Conservation (phyloP, 2,797 vertebrate species). For the Hippoglossus hippoglossus region DNA sequence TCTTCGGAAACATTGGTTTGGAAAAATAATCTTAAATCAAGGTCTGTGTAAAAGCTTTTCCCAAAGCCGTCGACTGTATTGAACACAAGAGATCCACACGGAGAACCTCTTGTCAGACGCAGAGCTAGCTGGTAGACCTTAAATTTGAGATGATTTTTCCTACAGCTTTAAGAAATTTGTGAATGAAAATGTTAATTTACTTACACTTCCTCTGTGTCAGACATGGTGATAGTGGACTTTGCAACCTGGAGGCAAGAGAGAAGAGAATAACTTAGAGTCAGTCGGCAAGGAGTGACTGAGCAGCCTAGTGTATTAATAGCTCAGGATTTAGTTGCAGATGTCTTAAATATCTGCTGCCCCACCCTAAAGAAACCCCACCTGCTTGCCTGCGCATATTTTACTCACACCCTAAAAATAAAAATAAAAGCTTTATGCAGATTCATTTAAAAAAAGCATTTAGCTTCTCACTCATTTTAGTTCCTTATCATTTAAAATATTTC, state of each 20-base stretch:
- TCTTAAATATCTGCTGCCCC: conserved; percentile 65
- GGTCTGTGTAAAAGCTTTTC: background rate
- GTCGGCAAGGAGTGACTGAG: conserved; percentile 13
- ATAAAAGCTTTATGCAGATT: background rate
- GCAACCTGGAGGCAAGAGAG: conserved; percentile 76
- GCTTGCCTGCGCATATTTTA: conserved; percentile 21
- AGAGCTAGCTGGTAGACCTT: fast-evolving
- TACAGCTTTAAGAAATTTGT: background rate
- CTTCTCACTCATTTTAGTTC: background rate
- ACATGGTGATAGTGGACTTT: conserved; percentile 90
- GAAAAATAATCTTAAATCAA: conserved; percentile 2
- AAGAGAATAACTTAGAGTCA: conserved; percentile 40
- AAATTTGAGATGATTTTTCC: background rate
- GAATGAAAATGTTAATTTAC: conserved; percentile 64
- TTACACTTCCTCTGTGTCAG: conserved; percentile 96
- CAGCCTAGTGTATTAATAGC: conserved; percentile 71
- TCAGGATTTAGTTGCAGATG: conserved; percentile 70
- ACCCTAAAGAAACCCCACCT: conserved; percentile 45
- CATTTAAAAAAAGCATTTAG: fast-evolving
- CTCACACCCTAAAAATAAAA: background rate
- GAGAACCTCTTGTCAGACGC: background rate
- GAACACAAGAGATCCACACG: background rate
- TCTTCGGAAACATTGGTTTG: background rate
- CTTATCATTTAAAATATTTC: background rate
- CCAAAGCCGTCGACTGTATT: background rate